These are phyloP conservation scores for Solea senegalensis DNA, from an alignment of 2,113 vertebrate genomes.

Conservation along the genomic window DNA sequence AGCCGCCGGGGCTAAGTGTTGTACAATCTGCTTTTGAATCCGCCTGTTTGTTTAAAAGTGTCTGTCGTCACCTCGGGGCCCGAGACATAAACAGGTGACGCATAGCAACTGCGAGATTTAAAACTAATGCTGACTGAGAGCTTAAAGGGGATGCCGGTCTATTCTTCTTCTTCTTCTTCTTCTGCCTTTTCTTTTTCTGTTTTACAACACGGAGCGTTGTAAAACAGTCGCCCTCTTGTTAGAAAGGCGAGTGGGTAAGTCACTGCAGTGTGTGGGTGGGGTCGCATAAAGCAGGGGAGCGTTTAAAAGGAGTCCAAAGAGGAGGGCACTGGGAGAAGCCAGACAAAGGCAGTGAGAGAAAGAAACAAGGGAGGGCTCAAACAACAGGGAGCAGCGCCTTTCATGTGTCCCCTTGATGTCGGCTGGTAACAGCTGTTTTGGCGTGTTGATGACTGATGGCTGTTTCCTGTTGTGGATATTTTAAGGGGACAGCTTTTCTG, in stretches of 20 bases:
- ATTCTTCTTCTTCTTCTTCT: neutral
- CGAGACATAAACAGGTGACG: slow-evolving; percentile 71
- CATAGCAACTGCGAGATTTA: slow-evolving; percentile 44
- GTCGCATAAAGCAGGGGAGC: slow-evolving; percentile 57
- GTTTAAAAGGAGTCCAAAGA: slow-evolving; percentile 66
- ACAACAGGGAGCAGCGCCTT: slow-evolving; percentile 78
- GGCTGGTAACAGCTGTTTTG: slow-evolving; percentile 89
- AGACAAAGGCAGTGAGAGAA: slow-evolving; percentile 75
- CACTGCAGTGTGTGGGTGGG: slow-evolving; percentile 64
- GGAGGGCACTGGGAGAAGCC: slow-evolving; percentile 69
- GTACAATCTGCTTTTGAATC: slow-evolving; percentile 51
- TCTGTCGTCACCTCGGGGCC: slow-evolving; percentile 56
- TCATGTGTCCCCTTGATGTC: slow-evolving; percentile 87
- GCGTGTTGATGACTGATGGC: slow-evolving; percentile 85
- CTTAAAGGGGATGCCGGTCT: slow-evolving; percentile 35
- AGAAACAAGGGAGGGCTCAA: slow-evolving; percentile 79
- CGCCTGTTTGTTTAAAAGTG: slow-evolving; percentile 63
- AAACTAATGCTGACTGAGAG: slow-evolving; percentile 27
- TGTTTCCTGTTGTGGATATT: slow-evolving; percentile 90
- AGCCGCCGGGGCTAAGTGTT: slow-evolving; percentile 48
- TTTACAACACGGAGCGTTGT: slow-evolving; percentile 23
- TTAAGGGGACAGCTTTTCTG: slow-evolving; percentile 83
- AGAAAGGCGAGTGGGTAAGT: slow-evolving; percentile 56
- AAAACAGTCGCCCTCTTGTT: slow-evolving; percentile 61
- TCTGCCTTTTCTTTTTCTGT: neutral